Evolutionary conservation across 2,113 vertebrate genomes (phyloP), one percentile per base, ranked within the genome.

Genomic region (Triplophysa tibetana): DNA sequence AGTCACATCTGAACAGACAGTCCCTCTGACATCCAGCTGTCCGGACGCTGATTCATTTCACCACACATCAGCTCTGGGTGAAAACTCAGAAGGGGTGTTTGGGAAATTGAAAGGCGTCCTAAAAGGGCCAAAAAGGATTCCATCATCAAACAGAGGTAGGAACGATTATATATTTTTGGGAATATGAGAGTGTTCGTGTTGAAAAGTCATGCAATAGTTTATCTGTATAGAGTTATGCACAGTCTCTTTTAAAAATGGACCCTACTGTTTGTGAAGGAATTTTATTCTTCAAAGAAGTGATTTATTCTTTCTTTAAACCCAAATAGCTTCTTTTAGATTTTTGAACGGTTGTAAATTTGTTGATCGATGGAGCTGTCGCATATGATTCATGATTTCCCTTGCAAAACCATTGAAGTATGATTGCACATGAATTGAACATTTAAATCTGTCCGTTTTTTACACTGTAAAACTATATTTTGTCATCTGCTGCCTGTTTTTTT

Each of bases 51-150:
- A 83, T 89, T 92, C 88, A 91, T 92, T 93, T 92, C 90, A 90
- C 89, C 84, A 84, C 88, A 90, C 92, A 93, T 90, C 92, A 93
- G 92, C 92, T 93, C 91, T 93, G 90, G 91, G 91, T 89, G 86
- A 86, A 87, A 89, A 86, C 91, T 92, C 92, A 93, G 90, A 86
- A 92, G 92, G 92, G 92, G 92, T 93, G 91, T 91, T 85, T 88
- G 90, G 89, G 92, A 92, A 90, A 92, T 90, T 91, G 92, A 91
- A 88, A 63, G 81, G 69, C 89, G 86, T 91, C 86, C 85, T 84
- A 80, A 70, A 85, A 87, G 83, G 86, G 83, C 83, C 88, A 86
- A 84, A 82, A 85, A 86, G 88, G 90, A 86, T 78, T 83, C 83
- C 81, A 87, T 85, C 84, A 81, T 77, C 76, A 75, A 60, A 82